Conservation (phyloP, 1,140 invertebrate genomes). For the Scaptomyza hsui region DNA sequence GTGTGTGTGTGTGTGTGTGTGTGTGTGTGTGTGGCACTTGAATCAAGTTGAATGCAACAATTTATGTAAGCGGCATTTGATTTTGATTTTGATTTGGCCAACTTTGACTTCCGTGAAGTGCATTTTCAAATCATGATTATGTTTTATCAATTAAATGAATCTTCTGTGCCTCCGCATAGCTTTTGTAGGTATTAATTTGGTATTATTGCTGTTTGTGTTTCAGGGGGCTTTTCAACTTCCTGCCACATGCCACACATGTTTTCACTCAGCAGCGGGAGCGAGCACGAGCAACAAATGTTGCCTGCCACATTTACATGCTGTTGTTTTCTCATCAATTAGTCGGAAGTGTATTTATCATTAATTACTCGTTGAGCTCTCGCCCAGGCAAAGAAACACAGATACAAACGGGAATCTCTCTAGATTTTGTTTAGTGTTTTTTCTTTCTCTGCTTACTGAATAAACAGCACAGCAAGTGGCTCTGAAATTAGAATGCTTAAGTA, state of each 20-base stretch:
- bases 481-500: neutral
- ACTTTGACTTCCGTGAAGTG: conserved; percentile 32
- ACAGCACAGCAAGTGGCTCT: conserved; percentile 4
- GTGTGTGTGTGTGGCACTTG: conserved; percentile 1
- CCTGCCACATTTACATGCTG: conserved; percentile 31
- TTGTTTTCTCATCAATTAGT: conserved; percentile 52
- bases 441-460: conserved; percentile 18
- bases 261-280: conserved; percentile 8
- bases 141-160: conserved; percentile 55
- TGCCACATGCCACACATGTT: conserved; percentile 47
- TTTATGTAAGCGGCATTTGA: conserved; percentile 33
- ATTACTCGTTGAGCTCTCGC: conserved; percentile 30
- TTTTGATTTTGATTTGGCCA: conserved; percentile 34
- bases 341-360: conserved; percentile 59
- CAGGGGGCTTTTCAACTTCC: conserved; percentile 38
- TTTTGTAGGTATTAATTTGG: conserved; percentile 46
- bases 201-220: conserved; percentile 37
- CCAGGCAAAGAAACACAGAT: neutral
- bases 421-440: conserved; percentile 7
- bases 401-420: neutral
- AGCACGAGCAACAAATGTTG: conserved; percentile 25
- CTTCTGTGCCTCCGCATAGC: conserved; percentile 2
- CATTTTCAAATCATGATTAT: conserved; percentile 57
- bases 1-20: too few species aligned
- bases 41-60: conserved; percentile 7